Evolutionary conservation across 2,113 vertebrate species (phyloP).

Genomic region (Eurystomus gularis): DNA sequence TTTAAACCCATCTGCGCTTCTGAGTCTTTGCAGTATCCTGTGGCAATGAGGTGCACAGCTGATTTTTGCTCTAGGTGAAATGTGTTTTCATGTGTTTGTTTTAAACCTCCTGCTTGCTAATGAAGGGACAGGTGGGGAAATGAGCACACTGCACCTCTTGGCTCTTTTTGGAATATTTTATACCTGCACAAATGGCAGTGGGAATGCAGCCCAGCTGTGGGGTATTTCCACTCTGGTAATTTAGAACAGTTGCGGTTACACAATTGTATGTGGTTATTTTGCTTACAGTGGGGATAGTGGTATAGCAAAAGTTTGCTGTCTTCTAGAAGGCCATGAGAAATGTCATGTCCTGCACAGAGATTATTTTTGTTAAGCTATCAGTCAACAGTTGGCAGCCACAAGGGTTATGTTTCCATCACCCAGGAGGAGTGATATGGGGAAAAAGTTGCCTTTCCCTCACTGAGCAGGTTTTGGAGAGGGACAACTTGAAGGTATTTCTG

Average conservation of each 20-base stretch:
- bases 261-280: neutral
- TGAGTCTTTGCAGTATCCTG: neutral
- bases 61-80: neutral
- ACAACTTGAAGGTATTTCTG: neutral
- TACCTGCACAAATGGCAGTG: constrained; percentile 11
- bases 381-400: neutral
- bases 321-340: neutral
- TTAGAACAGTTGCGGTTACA: neutral
- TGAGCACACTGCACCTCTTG: neutral
- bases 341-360: neutral
- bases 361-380: neutral
- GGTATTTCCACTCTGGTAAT: constrained; percentile 27
- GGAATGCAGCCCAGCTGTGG: constrained; percentile 20
- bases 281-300: neutral
- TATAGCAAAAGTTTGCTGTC: neutral
- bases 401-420: neutral
- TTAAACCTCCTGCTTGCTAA: constrained; percentile 18
- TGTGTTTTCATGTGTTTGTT: neutral
- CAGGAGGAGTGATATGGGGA: neutral
- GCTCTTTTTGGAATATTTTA: constrained; percentile 7
- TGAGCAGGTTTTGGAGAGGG: neutral
- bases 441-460: neutral
- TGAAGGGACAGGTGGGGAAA: constrained; percentile 23
- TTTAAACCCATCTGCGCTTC: neutral
- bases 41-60: neutral